Conservation (phyloP, 2,888 invertebrate genomes). For the Lepetodrilus schrolli region DNA sequence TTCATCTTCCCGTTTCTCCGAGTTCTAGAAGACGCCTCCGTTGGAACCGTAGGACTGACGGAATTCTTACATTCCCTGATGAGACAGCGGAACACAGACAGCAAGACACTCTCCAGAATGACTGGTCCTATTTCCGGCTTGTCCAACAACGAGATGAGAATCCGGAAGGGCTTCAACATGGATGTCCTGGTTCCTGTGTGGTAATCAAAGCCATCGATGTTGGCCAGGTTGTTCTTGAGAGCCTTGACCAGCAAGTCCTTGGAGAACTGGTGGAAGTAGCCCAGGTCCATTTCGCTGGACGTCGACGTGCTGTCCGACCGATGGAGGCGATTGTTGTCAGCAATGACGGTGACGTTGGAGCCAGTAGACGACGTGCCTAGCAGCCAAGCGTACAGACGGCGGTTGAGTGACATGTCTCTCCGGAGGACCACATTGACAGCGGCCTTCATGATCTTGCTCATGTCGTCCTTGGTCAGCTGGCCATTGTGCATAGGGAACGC, state of each 20-base stretch:
- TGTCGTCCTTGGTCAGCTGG: constrained; percentile 80
- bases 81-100: constrained; percentile 81
- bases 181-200: constrained; percentile 20
- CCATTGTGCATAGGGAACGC: constrained; percentile 90
- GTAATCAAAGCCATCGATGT: constrained; percentile 30
- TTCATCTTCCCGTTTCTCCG: constrained; percentile 23
- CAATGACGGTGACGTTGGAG: neutral
- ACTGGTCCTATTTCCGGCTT: constrained; percentile 86
- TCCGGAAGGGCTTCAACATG: constrained; percentile 78
- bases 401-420: constrained; percentile 91
- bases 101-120: constrained; percentile 72
- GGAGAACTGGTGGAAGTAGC: constrained; percentile 80
- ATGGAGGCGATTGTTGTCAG: constrained; percentile 35
- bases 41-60: neutral
- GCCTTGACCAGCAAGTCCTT: constrained; percentile 79
- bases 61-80: constrained; percentile 57
- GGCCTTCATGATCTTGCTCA: constrained; percentile 83
- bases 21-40: constrained; percentile 23
- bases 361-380: constrained; percentile 80
- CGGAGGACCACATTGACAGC: constrained; percentile 83
- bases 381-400: constrained; percentile 89
- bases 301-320: constrained; percentile 49
- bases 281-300: constrained; percentile 60
- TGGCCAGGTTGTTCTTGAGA: constrained; percentile 59
- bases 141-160: constrained; percentile 88